Conservation (phyloP, 2,888 invertebrate genomes). For the Heterodera filipjevi region DNA sequence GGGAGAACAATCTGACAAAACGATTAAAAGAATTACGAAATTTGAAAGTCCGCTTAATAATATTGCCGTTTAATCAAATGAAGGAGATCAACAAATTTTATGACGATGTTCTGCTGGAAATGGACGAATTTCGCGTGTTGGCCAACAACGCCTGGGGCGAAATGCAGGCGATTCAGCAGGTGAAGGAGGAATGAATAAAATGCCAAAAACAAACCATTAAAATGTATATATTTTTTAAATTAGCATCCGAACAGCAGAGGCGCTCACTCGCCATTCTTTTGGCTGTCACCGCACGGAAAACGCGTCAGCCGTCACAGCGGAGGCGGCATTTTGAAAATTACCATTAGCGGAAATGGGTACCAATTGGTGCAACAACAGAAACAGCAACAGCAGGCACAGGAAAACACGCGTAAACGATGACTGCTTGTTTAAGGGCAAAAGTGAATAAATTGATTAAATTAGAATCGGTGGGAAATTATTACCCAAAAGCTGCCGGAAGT, state of each 20-base stretch:
- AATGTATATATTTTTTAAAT: neutral
- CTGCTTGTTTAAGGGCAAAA: neutral
- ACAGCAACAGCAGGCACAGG: neutral
- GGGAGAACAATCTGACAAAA: neutral
- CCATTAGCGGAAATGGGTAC: slow-evolving; percentile 19
- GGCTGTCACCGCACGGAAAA: neutral
- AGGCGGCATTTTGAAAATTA: slow-evolving; percentile 7
- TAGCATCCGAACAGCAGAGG: neutral
- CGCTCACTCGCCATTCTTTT: neutral
- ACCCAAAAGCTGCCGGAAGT: slow-evolving; percentile 5
- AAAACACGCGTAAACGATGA: neutral
- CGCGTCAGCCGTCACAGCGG: slow-evolving; percentile 6
- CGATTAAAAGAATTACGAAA: no score
- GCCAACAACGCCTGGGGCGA: slow-evolving; percentile 31
- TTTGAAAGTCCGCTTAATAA: neutral
- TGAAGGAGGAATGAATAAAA: neutral
- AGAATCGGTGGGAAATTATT: slow-evolving; percentile 1
- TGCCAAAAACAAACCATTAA: neutral
- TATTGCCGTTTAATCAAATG: neutral
- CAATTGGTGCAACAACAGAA: neutral
- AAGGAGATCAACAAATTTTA: slow-evolving; percentile 28
- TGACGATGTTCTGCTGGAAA: slow-evolving; percentile 27
- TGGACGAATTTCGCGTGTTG: slow-evolving; percentile 28
- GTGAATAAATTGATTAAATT: neutral
- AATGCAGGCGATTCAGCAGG: slow-evolving; percentile 22